Evolutionary conservation across 1,140 invertebrate species (phyloP), one percentile per base, ranked within the genome.

Genomic region (Drosophila lini): DNA sequence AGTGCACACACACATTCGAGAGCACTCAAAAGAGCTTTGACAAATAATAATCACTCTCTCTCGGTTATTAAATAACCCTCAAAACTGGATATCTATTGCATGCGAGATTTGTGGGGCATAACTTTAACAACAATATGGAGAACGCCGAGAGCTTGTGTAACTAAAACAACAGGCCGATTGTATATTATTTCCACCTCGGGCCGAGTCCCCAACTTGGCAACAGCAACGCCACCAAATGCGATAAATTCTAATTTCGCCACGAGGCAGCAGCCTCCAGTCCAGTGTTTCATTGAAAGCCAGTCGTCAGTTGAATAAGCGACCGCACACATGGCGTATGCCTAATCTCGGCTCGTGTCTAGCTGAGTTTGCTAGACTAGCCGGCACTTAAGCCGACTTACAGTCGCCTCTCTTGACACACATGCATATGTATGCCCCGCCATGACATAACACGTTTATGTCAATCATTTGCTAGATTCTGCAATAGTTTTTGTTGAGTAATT

Each of bases 201-300:
- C 15, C 16, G 32, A 32, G 22, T 25, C 19, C 38, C 36, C 31
- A 59, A 53, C 80, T 74, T 78, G 69, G 79, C 79, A 81, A 76
- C 68, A 38, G 34, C 32, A 73, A 19, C 64, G 56, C 59, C 71
- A 62, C 45, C 74, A 76, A 80, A 80, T 59, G 71, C 80, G 80
- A 83, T 83, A 83, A 83, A 83, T 83, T 83, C 80, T 83, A 83
- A 83, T 83, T 83, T 65, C 71, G 61, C 61, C 80, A 80, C 80
- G 69, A 78, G 80, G 64, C 19, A 19, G 64, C 80, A 78, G 62
- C 42, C 58, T 53, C 62, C 57, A 52, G 62, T 75, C 19, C 45
- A 58, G 32, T 44, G 42, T 57, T 55, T 57, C 47, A 69, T 56
- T 68, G 74, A 69, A 69, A 61, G 60, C 34, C 59, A 56, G 50